Base-by-base conservation (phyloP, 2,888 invertebrate species). In the Gasteruption jaculator region DNA sequence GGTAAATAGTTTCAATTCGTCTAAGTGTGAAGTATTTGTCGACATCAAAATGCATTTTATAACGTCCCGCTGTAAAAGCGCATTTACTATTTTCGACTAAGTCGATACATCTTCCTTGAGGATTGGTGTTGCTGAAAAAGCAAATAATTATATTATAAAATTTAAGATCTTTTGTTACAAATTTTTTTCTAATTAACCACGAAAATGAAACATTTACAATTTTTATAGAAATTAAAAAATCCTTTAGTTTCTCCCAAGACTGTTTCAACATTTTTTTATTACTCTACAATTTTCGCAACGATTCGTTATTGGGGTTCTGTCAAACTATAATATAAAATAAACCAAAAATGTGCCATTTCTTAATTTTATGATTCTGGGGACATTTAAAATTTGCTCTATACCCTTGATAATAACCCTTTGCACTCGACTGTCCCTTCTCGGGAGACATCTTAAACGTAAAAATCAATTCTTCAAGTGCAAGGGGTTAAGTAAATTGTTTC, bases 21-120 rank as follows among this genome's bases (percentile, higher is more conserved):
- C 72, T 70, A 16, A 72, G 60, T 35, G 77, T 77, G 55, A 84
- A 89, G 65, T 88, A 88, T 47, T 81, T 76, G 33, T 79, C 80
- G 0, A 85, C 81, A 61, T 86, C 82, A 57, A 85, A 89, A 58
- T 80, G 78, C 25, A 90, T 66, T 61, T 86, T 88, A 61, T 88
- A 89, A 16, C 80, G 77, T 3, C 86, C 89, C 5, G 74, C 73
- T 0, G 76, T 72, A 67, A 85, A 82, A 11, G 79, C 76, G 0
- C 75, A 73, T 39, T 61, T 67, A 22, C 46, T 48, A 19, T 70
- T 69, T 2, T 79, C 74, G 8, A 82, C 71, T 8, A 89, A 79
- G 52, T 82, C 80, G 14, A 74, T 73, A 45, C 81, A 79, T 33
- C 84, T 74, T 0, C 90, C 89, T 60, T 84, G 83, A 2, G 71